A percentile compares a stretch with the other conserved stretches of the same genome.
These are phyloP conservation scores for Anoncus sp. DNA, from an alignment of 2,888 invertebrate genomes.

Conservation along the genomic window DNA sequence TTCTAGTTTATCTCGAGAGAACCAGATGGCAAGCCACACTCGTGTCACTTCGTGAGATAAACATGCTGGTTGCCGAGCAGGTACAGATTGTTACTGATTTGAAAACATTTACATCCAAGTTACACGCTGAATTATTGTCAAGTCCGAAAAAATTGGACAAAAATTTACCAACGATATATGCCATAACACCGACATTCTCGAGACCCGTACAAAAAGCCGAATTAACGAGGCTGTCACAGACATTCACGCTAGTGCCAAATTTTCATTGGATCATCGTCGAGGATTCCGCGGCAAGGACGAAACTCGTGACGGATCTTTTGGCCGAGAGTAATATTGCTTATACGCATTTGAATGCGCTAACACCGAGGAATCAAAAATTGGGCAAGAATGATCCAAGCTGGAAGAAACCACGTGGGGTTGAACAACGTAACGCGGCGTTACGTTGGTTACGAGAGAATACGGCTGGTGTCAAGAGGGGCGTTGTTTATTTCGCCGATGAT, in stretches of 20 bases:
- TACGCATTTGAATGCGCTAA: slow-evolving; percentile 88
- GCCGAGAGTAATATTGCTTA: slow-evolving; percentile 87
- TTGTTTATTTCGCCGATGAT: slow-evolving; percentile 98
- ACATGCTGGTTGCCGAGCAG: slow-evolving; percentile 60
- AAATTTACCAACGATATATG: slow-evolving; percentile 90
- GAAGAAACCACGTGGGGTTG: slow-evolving; percentile 94
- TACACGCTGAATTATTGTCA: slow-evolving; percentile 31
- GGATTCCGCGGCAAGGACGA: slow-evolving; percentile 89
- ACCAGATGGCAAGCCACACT: slow-evolving; percentile 51
- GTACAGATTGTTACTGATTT: slow-evolving; percentile 57
- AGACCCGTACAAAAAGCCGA: slow-evolving; percentile 97
- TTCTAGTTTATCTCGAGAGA: slow-evolving; percentile 60
- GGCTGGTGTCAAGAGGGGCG: slow-evolving; percentile 86
- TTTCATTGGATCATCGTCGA: slow-evolving; percentile 98
- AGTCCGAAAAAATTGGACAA: slow-evolving; percentile 72
- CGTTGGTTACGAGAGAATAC: slow-evolving; percentile 91
- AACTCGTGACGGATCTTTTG: slow-evolving; percentile 90
- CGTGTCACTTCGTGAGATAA: slow-evolving; percentile 39
- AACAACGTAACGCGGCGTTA: slow-evolving; percentile 94
- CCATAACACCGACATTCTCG: slow-evolving; percentile 96
- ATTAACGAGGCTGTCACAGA: slow-evolving; percentile 94
- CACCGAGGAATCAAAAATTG: slow-evolving; percentile 89
- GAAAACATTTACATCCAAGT: slow-evolving; percentile 12
- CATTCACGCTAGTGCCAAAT: slow-evolving; percentile 93
- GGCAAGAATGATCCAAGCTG: slow-evolving; percentile 89